A percentile compares a stretch with the other conserved stretches of the same genome.
Evolutionary conservation across 2,797 vertebrate genomes (phyloP).

Genomic region (Coccyzus lansbergi): DNA sequence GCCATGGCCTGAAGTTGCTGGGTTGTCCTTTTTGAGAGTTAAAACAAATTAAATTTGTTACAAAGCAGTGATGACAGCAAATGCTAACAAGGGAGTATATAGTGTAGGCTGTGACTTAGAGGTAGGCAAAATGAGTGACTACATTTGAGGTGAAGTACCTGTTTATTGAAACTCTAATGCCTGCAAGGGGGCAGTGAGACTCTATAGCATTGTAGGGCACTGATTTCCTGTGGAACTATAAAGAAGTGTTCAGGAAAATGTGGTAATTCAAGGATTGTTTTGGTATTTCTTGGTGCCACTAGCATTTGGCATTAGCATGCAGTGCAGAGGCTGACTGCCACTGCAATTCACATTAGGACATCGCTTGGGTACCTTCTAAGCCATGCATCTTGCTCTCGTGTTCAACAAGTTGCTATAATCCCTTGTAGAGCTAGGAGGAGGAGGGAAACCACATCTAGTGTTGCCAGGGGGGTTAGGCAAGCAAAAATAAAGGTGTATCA

Average conservation of each 20-base stretch:
- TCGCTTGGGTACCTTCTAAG: not conserved
- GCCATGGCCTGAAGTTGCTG: not conserved
- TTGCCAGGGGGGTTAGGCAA: not conserved
- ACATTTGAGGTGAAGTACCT: not conserved
- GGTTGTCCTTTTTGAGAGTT: not conserved
- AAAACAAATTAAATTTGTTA: not conserved
- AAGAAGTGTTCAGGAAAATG: not conserved
- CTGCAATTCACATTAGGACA: not conserved
- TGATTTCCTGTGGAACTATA: not conserved
- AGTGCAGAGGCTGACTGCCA: not conserved
- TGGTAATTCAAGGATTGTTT: not conserved
- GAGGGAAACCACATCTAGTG: not conserved
- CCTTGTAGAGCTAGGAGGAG: not conserved
- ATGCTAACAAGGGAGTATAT: rapidly evolving
- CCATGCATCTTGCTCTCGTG: not conserved
- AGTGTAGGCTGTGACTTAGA: not conserved
- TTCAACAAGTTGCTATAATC: not conserved
- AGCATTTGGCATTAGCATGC: not conserved
- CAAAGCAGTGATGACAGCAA: not conserved
- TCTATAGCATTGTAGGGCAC: not conserved
- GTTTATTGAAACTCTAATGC: not conserved
- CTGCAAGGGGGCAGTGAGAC: not conserved
- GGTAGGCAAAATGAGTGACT: not conserved
- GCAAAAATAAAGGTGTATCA: not conserved
- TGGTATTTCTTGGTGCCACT: not conserved